Evolutionary conservation across 2,113 vertebrate genomes (phyloP).

Genomic region (Pristiophorus japonicus): DNA sequence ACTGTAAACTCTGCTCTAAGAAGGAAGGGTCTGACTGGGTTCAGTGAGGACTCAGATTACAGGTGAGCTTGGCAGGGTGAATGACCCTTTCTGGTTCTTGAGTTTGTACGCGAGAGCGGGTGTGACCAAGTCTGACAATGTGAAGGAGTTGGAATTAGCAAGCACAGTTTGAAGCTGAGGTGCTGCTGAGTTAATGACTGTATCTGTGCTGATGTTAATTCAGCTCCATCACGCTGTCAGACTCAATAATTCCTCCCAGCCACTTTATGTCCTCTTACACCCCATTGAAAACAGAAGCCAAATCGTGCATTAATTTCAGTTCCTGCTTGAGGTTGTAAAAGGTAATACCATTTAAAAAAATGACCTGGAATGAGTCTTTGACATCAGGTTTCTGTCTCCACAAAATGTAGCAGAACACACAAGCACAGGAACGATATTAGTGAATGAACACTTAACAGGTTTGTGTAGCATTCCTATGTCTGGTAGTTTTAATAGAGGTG

Average conservation of each 20-base stretch:
- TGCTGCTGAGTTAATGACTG: conserved; percentile 29
- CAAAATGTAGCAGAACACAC: not conserved
- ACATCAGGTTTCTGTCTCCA: not conserved
- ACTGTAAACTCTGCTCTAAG: not conserved
- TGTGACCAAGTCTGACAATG: not conserved
- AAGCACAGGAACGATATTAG: not conserved
- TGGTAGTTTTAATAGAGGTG: not conserved
- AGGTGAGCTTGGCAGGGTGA: not conserved
- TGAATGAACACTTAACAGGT: not conserved
- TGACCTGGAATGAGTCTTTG: not conserved
- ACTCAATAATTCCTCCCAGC: conserved; percentile 29
- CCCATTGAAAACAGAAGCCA: not conserved
- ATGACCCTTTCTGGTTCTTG: not conserved
- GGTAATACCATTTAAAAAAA: not conserved
- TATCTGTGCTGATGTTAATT: conserved; percentile 32
- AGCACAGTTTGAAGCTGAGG: not conserved
- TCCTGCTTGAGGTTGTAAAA: not conserved
- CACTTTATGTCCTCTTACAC: not conserved
- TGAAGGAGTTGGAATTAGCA: not conserved
- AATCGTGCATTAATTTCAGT: not conserved
- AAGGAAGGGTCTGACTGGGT: not conserved
- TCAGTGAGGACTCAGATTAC: too few relatives aligned
- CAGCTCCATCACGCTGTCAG: conserved; percentile 20
- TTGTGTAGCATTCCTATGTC: not conserved
- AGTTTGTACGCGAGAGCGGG: not conserved